Percentiles rank a stretch among this genome's conserved stretches.
Conservation (phyloP, 2,888 invertebrate species). For the Pristionchus japonicus region DNA sequence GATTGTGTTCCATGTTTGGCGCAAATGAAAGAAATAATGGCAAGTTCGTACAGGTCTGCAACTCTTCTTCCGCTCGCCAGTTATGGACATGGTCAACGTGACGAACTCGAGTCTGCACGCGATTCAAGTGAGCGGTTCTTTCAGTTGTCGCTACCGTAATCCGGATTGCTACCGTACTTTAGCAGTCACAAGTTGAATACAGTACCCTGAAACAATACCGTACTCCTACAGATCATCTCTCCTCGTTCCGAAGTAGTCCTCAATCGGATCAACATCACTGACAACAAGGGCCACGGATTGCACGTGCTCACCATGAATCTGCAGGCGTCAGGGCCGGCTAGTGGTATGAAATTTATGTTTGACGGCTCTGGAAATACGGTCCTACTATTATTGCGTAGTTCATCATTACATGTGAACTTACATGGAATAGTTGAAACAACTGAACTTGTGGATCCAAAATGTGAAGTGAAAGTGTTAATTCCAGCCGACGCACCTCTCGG, state of each 20-base stretch:
- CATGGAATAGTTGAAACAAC: no score
- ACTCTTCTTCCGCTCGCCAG: conserved; percentile 89
- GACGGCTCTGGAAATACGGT: no score
- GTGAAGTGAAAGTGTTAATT: neutral
- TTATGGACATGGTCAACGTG: conserved; percentile 86
- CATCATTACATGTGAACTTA: no score
- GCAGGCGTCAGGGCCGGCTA: conserved; percentile 57
- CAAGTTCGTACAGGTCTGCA: conserved; percentile 84
- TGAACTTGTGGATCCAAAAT: no score
- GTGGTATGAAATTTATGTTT: no score
- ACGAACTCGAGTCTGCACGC: conserved; percentile 86
- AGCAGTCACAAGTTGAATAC: no score
- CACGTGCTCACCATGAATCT: conserved; percentile 90
- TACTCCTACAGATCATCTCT: conserved; percentile 60
- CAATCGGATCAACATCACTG: conserved; percentile 73
- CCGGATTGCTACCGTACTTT: no score
- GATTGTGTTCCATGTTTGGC: no score
- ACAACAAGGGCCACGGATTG: conserved; percentile 90
- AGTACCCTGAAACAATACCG: neutral
- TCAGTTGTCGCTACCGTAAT: neutral
- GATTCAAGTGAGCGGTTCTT: conserved; percentile 80
- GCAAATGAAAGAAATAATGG: no score
- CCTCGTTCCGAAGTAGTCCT: conserved; percentile 66
- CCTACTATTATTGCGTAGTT: no score
- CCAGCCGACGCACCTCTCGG: conserved; percentile 51